A percentile compares a stretch with the other conserved stretches of the same genome.
Evolutionary conservation across 2,888 invertebrate genomes (phyloP).

Genomic region (Marasmarcha lunaedactyla): DNA sequence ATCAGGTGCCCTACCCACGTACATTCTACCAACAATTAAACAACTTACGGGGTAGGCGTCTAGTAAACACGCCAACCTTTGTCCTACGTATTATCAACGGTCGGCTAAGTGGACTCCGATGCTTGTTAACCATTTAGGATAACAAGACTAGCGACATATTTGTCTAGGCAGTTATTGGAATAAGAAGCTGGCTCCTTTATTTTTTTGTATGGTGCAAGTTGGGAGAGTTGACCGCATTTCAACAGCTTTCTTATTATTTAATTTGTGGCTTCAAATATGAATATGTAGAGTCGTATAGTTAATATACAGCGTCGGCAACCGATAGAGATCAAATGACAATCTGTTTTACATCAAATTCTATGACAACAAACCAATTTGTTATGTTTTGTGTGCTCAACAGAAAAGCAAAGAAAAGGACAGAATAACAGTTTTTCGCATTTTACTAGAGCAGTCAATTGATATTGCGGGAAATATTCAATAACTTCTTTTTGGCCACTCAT

Average conservation of each 20-base stretch:
- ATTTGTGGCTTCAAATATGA: too few species aligned
- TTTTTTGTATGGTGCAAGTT: background rate
- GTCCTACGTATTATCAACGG: constrained; percentile 49
- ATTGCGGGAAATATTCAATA: too few species aligned
- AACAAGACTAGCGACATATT: constrained; percentile 54
- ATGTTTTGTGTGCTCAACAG: too few species aligned
- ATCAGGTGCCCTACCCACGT: constrained; percentile 1
- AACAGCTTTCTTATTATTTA: background rate
- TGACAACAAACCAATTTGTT: too few species aligned
- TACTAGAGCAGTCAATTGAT: too few species aligned
- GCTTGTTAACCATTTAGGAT: constrained; percentile 65
- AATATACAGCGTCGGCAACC: too few species aligned
- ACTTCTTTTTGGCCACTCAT: too few species aligned
- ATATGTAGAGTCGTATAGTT: too few species aligned
- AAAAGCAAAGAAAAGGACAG: too few species aligned
- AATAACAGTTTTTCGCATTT: too few species aligned
- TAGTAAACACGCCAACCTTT: constrained; percentile 57
- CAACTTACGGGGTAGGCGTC: constrained; percentile 61
- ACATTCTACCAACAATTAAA: constrained; percentile 61
- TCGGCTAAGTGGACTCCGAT: constrained; percentile 59
- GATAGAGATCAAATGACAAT: too few species aligned
- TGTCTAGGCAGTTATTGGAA: constrained; percentile 36
- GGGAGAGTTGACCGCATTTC: background rate
- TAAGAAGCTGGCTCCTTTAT: constrained; percentile 38
- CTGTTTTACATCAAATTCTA: too few species aligned